These are phyloP conservation scores for Acanthurus leucopareius DNA, from an alignment of 2,797 vertebrate species.

Conservation along the genomic window DNA sequence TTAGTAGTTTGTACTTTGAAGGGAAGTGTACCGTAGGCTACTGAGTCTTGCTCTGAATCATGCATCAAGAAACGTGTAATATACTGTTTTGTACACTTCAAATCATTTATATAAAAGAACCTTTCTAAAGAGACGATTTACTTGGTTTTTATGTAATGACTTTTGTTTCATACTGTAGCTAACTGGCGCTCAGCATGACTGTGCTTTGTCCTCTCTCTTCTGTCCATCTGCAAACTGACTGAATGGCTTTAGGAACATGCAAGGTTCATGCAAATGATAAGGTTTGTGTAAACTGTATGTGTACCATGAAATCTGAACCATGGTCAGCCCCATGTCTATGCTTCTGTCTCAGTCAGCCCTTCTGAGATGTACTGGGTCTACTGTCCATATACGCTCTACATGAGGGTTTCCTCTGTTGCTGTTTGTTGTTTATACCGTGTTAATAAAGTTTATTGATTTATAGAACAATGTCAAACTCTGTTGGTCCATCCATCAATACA, in stretches of 20 bases:
- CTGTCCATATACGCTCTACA: conserved; percentile 72
- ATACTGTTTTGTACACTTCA: conserved; percentile 89
- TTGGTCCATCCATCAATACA: conserved; percentile 42
- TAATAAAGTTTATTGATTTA: conserved; percentile 87
- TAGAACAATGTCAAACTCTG: conserved; percentile 68
- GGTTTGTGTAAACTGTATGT: conserved; percentile 75
- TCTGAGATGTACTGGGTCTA: conserved; percentile 70
- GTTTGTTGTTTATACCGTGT: conserved; percentile 88
- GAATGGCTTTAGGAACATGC: conserved; percentile 81
- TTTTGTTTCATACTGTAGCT: conserved; percentile 85
- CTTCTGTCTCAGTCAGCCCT: conserved; percentile 75
- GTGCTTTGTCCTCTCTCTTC: conserved; percentile 78
- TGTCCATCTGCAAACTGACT: conserved; percentile 72
- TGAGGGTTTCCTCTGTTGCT: conserved; percentile 78
- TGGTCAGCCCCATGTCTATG: conserved; percentile 61
- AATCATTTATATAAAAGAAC: conserved; percentile 87
- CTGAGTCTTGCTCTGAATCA: conserved; percentile 79
- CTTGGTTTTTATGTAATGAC: conserved; percentile 84
- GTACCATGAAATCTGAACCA: conserved; percentile 68
- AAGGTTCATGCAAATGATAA: conserved; percentile 63
- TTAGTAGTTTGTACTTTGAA: conserved; percentile 83
- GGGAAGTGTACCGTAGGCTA: conserved; percentile 78
- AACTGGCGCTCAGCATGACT: conserved; percentile 86
- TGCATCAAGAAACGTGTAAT: conserved; percentile 83
- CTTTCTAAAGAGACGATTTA: conserved; percentile 86